Base-by-base conservation (phyloP, 1,140 invertebrate species). In the Babylonia areolata region DNA sequence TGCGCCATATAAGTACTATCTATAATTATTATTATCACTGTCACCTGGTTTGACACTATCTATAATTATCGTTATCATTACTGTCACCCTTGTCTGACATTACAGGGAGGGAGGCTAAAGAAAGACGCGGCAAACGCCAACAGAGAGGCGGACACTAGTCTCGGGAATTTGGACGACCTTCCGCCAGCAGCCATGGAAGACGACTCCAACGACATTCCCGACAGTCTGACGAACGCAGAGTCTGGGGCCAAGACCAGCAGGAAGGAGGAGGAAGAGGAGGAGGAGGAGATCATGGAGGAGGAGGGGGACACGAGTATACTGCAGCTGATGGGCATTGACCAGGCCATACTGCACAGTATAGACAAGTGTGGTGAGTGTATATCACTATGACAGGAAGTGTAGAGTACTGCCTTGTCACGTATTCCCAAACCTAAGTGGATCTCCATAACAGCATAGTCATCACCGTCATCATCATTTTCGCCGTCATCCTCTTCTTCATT, bases 301-400 rank as follows among this genome's bases (percentile, higher is more conserved):
- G 88, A 90, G 42, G 88, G 91, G 31, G 90, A 89, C 23, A 92
- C 90, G 85, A 91, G 91, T 15, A 97, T 97, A 75, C 97, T 97
- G 90, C 93, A 97, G 97, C 91, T 99, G 12, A 94, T 99, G 84
- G 96, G 97, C 3, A 93, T 99, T 37, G 98, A 99, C 95, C 97
- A 98, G 91, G 98, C 98, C 2, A 96, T 99, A 88, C 94, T 99
- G 28, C 97, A 98, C 92, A 97, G 97, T 91, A 98, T 99, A 87
- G 98, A 98, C 89, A 96, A 97, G 91, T 98, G 97, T 95, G 96
- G 96, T 97, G 94, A 95, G 95, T 89, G 37, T 54, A 71, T 17
- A 15, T 69, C 15, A 51, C 46, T 17, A 51, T 51, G 9, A 17
- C 46, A 51, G 46, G 9, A n/a, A n/a, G n/a, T n/a, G n/a, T n/a